phyloP scores from a whole-genome alignment of 2,797 vertebrate genomes.

The Notoglanidium macrostoma region DNA sequence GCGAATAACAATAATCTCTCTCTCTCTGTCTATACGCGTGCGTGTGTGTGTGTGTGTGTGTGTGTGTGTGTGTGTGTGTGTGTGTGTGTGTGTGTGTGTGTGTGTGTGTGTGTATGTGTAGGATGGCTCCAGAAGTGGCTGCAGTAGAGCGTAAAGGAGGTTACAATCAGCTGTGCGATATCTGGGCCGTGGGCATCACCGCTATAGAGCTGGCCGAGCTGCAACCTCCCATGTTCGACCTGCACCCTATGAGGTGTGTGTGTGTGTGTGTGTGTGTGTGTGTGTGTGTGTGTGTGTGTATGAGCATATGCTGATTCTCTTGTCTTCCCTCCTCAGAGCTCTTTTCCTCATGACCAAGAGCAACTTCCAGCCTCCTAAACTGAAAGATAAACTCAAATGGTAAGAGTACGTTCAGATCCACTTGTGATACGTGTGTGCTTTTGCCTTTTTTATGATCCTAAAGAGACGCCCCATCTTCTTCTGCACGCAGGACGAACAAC shows the following conservation, averaged over 20 bases:
- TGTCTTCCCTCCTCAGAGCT: slow-evolving; percentile 75
- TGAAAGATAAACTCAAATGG: slow-evolving; percentile 98
- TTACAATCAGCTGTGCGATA: slow-evolving; percentile 97
- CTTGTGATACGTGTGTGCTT: not conserved
- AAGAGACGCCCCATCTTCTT: not conserved
- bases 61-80: not conserved
- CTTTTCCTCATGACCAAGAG: slow-evolving; percentile 99
- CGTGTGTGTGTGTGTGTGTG: not conserved
- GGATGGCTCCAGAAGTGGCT: slow-evolving; percentile 98
- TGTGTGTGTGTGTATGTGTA: slow-evolving; percentile 55
- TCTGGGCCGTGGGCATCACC: slow-evolving; percentile 98
- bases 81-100: not conserved
- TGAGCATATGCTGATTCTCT: not conserved
- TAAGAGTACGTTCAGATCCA: no score
- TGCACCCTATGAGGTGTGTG: slow-evolving; percentile 89
- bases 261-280: slow-evolving; percentile 15
- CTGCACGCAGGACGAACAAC: slow-evolving; percentile 86
- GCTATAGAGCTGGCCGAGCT: slow-evolving; percentile 96
- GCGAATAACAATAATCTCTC: not conserved
- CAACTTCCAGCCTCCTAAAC: slow-evolving; percentile 97
- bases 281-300: slow-evolving; percentile 5
- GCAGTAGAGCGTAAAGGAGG: slow-evolving; percentile 97
- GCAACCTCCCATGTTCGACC: slow-evolving; percentile 97
- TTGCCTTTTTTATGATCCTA: not conserved
- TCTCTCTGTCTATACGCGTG: no score